A percentile compares a stretch with the other conserved stretches of the same genome.
phyloP scores from a whole-genome alignment of 2,888 invertebrate species.

The Drepanosiphum platanoidis region DNA sequence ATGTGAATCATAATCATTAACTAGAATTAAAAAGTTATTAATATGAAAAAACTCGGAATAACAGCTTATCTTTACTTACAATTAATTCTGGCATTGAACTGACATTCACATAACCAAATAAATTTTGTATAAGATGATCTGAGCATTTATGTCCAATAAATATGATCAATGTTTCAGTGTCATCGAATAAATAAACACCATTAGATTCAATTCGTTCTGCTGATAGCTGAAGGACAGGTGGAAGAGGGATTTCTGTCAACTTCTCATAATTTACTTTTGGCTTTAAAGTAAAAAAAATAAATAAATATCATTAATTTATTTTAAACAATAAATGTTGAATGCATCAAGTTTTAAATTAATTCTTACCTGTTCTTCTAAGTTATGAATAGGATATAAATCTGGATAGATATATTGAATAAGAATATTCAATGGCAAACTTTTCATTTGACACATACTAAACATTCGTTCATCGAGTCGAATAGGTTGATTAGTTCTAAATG shows the following conservation, averaged over 20 bases:
- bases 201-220: constrained; percentile 78
- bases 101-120: constrained; percentile 81
- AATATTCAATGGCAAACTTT: constrained; percentile 82
- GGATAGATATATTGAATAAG: constrained; percentile 91
- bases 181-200: constrained; percentile 92
- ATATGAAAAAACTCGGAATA: too few relatives aligned
- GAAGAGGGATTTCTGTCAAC: constrained; percentile 71
- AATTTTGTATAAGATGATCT: constrained; percentile 78
- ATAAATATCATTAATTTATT: constrained; percentile 45
- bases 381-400: constrained; percentile 87
- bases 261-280: constrained; percentile 66
- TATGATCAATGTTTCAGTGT: constrained; percentile 82
- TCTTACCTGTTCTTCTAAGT: constrained; percentile 72
- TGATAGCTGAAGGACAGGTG: constrained; percentile 85
- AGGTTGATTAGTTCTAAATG: constrained; percentile 88
- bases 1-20: too few relatives aligned
- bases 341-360: constrained; percentile 7
- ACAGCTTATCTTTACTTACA: constrained; percentile 66
- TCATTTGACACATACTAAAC: constrained; percentile 92
- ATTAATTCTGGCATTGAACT: constrained; percentile 79
- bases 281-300: constrained; percentile 62
- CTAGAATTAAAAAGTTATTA: too few relatives aligned
- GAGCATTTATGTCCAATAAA: constrained; percentile 85
- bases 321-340: too few relatives aligned
- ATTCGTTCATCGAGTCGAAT: constrained; percentile 93